phyloP scores from a whole-genome alignment of 37 sponge, comb jelly and placozoan species.

The Eunapius fragilis region DNA sequence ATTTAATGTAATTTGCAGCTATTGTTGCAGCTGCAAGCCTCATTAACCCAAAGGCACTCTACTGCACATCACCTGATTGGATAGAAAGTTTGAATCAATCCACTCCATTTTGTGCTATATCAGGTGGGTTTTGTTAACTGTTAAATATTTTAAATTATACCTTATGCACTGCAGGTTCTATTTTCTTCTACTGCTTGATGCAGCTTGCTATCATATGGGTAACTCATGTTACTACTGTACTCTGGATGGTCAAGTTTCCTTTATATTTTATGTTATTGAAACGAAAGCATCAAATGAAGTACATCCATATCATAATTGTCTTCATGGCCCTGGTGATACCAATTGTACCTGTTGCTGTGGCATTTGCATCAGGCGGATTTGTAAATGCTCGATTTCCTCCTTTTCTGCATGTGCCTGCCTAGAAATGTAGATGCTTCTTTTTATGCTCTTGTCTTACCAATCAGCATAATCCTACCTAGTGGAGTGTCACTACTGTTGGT shows the following conservation, averaged over 20 bases:
- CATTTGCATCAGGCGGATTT: conserved; percentile 4
- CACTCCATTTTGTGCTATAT: not conserved
- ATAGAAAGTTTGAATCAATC: not conserved
- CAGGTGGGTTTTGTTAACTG: not conserved
- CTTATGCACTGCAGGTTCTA: not conserved
- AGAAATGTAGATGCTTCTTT: not conserved
- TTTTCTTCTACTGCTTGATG: not conserved
- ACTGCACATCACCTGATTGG: not conserved
- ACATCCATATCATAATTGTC: not conserved
- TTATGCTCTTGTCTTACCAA: conserved; percentile 38
- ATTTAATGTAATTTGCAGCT: not conserved
- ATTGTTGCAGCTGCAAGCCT: not conserved
- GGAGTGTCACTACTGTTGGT: conserved; percentile 27
- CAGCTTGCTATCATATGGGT: not conserved
- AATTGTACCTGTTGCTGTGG: not conserved
- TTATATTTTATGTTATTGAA: not conserved
- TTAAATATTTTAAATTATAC: not conserved
- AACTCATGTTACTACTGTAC: not conserved
- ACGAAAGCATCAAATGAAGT: not conserved
- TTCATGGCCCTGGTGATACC: not conserved
- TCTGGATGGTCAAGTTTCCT: not conserved
- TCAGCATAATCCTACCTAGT: conserved; percentile 8
- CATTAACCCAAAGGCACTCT: not conserved
- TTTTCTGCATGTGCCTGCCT: conserved; percentile 13
- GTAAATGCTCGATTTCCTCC: conserved; percentile 38